Evolutionary conservation across 2,888 invertebrate genomes (phyloP), one percentile per base, ranked within the genome.

Genomic region (Watsonalla cultraria): DNA sequence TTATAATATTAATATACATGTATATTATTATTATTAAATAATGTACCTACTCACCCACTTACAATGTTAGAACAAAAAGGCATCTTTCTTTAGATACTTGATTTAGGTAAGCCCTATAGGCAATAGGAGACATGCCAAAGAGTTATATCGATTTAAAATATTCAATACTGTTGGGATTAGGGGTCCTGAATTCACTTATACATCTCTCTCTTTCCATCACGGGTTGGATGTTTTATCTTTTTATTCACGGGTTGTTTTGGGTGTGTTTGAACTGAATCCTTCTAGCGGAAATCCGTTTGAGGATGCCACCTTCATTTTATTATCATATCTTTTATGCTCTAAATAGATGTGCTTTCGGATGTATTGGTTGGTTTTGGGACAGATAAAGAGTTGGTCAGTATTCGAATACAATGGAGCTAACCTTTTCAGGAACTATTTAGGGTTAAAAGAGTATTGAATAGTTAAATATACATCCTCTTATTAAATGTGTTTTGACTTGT

Each of bases 211-310:
- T 14, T 37, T 49, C 37, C 13, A 49, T 37, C 49, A 37, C 14
- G 37, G 49, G 37, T 14, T 37, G 34, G 37, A 49, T 37, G 15
- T 15, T 49, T 49, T 49, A 37, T 49, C 37, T 37, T 15, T 42
- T 42, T 14, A 15, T 49, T 13, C 49, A 14, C 49, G 13, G 49
- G 7, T 37, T 39, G 35, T 48, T 48, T 48, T 48, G 49, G 39
- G 37, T 49, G 49, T 49, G 49, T 15, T 49, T 49, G 49, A 49
- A 49, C 49, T 49, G 49, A 49, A 49, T 49, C 49, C 37, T 37
- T 37, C 39, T 49, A 37, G 39, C 49, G 49, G 49, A 49, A 49
- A 49, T 39, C 49, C 49, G 49, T 49, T 49, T 49, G 49, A 49
- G 14, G 15, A 15, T 49, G 15, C 14, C 37, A 37, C 39, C 49